These are phyloP conservation scores for Patella pellucida DNA, from an alignment of 2,888 invertebrate genomes.

Conservation along the genomic window DNA sequence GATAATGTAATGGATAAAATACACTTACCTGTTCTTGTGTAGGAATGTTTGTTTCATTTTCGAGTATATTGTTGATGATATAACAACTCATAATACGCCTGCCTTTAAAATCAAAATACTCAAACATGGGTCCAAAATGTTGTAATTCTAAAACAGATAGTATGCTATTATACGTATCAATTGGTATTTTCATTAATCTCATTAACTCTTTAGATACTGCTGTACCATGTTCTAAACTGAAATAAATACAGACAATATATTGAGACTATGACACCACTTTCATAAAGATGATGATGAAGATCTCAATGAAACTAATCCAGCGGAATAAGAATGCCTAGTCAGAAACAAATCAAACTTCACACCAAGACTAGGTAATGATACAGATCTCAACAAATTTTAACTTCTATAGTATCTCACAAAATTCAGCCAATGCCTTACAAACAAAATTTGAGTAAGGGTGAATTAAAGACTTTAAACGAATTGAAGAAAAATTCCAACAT, in stretches of 20 bases:
- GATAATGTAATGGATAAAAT: not conserved
- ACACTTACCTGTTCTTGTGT: conserved; percentile 84
- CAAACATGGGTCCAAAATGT: conserved; percentile 88
- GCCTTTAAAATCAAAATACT: conserved; percentile 88
- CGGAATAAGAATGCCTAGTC: no score
- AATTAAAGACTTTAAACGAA: no score
- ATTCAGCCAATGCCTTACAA: no score
- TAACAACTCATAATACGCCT: conserved; percentile 89
- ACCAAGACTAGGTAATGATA: no score
- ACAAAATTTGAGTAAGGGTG: no score
- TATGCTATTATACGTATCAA: conserved; percentile 94
- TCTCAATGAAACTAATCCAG: no score
- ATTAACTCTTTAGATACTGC: conserved; percentile 91
- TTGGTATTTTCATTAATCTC: conserved; percentile 92
- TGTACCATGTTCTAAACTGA: conserved; percentile 67
- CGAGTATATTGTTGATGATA: conserved; percentile 89
- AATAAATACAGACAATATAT: conserved; percentile 22
- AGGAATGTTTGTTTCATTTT: conserved; percentile 88
- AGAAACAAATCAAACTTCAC: no score
- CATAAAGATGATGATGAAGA: no score
- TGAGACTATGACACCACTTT: no score
- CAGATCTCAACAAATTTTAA: no score
- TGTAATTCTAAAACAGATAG: conserved; percentile 88
- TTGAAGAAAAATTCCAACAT: no score
- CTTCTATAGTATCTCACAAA: no score